Evolutionary conservation across 2,888 invertebrate species (phyloP).

Genomic region (Helobdella robusta): DNA sequence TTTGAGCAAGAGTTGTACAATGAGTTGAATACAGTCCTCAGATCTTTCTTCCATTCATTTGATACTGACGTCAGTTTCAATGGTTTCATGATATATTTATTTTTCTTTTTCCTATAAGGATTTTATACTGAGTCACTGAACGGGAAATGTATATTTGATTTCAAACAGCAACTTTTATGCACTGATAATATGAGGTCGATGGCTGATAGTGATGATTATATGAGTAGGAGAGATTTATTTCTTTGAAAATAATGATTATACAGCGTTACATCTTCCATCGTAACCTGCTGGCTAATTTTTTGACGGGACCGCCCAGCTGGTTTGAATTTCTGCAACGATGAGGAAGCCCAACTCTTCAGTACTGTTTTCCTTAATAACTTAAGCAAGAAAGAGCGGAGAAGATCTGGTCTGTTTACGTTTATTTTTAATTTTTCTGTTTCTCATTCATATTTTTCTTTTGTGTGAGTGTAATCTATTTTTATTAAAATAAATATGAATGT

Average conservation of each 20-base stretch:
- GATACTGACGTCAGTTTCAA: constrained; percentile 72
- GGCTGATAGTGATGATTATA: too few species aligned
- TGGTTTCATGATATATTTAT: background rate
- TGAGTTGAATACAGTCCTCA: constrained; percentile 70
- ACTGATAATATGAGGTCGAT: too few species aligned
- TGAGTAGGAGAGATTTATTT: too few species aligned
- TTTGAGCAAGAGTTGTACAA: constrained; percentile 94
- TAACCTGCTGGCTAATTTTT: too few species aligned
- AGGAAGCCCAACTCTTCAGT: constrained; percentile 68
- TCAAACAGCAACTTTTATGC: too few species aligned
- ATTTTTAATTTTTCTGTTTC: background rate
- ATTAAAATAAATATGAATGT: too few species aligned
- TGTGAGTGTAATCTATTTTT: too few species aligned
- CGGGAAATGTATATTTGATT: too few species aligned
- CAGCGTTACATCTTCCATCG: too few species aligned
- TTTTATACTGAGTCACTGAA: too few species aligned
- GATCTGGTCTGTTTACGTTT: constrained; percentile 26
- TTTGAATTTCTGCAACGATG: constrained; percentile 83
- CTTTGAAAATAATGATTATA: too few species aligned
- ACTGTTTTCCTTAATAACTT: constrained; percentile 68
- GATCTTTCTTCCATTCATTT: constrained; percentile 77
- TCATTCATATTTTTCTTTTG: background rate
- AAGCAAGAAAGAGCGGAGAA: constrained; percentile 45
- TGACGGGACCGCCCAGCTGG: constrained; percentile 81
- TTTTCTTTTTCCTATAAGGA: background rate